phyloP scores from a whole-genome alignment of 2,113 vertebrate genomes.

The Anolis sagrei region DNA sequence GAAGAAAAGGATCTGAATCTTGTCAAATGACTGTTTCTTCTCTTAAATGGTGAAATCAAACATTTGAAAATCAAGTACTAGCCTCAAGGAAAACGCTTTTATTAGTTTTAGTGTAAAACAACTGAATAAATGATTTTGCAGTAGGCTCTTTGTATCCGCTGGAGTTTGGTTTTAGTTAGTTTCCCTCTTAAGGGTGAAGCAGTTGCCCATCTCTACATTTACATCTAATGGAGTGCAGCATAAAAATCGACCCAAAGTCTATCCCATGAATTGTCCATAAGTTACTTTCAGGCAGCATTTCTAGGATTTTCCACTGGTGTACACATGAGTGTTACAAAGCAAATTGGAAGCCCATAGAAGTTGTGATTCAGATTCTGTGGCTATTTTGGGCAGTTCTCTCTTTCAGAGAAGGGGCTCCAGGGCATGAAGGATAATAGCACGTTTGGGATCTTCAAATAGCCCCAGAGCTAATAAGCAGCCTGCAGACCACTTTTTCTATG shows the following conservation, averaged over 20 bases:
- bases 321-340: too few relatives aligned
- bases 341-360: neutral
- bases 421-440: too few relatives aligned
- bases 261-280: too few relatives aligned
- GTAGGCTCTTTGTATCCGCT: neutral
- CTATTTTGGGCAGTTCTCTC: neutral
- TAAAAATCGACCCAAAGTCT: too few relatives aligned
- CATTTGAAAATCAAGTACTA: conserved; percentile 13
- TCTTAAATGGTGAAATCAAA: conserved; percentile 24
- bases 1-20: conserved; percentile 18
- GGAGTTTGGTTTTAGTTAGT: too few relatives aligned
- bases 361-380: neutral
- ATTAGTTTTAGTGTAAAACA: neutral
- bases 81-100: conserved; percentile 14
- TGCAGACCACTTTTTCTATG: neutral
- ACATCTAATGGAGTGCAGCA: too few relatives aligned
- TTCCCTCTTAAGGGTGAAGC: too few relatives aligned
- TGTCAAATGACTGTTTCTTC: neutral
- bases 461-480: too few relatives aligned
- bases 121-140: neutral
- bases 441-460: neutral
- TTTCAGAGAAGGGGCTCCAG: too few relatives aligned
- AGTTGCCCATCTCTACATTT: too few relatives aligned
- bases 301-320: too few relatives aligned
- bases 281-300: too few relatives aligned